These are phyloP conservation scores for Eurois occulta DNA, from an alignment of 2,888 invertebrate genomes.

Conservation along the genomic window DNA sequence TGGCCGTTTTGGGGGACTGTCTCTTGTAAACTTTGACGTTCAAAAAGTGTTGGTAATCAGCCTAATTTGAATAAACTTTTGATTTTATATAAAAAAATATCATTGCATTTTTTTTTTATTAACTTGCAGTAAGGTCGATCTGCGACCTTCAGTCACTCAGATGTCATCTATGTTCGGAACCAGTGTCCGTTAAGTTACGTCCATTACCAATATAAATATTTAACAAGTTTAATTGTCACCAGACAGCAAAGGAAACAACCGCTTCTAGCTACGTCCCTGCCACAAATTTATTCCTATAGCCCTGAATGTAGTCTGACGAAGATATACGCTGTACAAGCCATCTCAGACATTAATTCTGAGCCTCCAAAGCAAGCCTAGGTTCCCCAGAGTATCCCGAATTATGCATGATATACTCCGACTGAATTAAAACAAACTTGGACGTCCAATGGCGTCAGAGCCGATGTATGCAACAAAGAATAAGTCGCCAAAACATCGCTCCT, in stretches of 20 bases:
- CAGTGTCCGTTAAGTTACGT: slow-evolving; percentile 2
- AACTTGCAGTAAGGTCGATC: slow-evolving; percentile 28
- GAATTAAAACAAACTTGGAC: slow-evolving; percentile 37
- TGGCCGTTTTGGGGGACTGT: too few relatives aligned
- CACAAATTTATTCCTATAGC: not conserved
- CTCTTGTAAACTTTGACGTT: too few relatives aligned
- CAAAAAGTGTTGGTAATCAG: too few relatives aligned
- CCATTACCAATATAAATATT: slow-evolving; percentile 11
- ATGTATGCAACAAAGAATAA: slow-evolving; percentile 18
- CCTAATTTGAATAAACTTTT: too few relatives aligned
- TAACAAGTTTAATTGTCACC: slow-evolving; percentile 6
- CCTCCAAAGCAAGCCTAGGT: slow-evolving; percentile 46
- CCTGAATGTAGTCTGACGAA: slow-evolving; percentile 5
- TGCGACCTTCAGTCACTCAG: slow-evolving; percentile 34
- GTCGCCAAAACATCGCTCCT: slow-evolving; percentile 28
- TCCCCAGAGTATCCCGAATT: slow-evolving; percentile 46
- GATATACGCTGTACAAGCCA: not conserved
- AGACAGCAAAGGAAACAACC: not conserved
- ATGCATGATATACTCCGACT: slow-evolving; percentile 40
- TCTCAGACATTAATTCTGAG: slow-evolving; percentile 3
- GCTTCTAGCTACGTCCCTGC: not conserved
- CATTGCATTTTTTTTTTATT: slow-evolving; percentile 32
- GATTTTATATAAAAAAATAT: slow-evolving; percentile 2
- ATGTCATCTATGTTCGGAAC: slow-evolving; percentile 26
- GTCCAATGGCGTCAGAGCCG: slow-evolving; percentile 24